Conservation (phyloP, 2,888 invertebrate species). For the Coelinius sp. region DNA sequence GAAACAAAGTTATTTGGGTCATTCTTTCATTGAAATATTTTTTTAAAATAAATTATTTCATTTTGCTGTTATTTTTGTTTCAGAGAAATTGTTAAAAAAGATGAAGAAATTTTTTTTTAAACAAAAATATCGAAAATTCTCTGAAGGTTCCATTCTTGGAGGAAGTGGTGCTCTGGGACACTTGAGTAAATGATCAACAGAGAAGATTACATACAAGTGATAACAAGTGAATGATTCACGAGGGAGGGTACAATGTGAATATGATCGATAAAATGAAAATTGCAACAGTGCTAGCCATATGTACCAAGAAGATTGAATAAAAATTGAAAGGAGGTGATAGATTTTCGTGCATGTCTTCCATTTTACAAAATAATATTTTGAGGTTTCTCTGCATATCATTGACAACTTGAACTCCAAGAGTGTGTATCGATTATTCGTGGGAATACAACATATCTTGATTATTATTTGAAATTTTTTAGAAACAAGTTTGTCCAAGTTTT, state of each 20-base stretch:
- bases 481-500: background rate
- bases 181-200: constrained; percentile 1
- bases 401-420: background rate
- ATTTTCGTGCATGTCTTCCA: background rate
- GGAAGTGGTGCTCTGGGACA: background rate
- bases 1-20: background rate
- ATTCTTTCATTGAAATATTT: background rate
- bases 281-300: background rate
- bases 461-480: background rate
- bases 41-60: background rate
- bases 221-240: background rate
- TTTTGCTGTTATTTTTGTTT: too few relatives aligned
- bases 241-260: background rate
- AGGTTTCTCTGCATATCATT: background rate
- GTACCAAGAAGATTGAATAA: constrained; percentile 8
- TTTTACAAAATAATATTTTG: background rate
- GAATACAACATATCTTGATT: background rate
- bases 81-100: too few relatives aligned
- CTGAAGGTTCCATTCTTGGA: background rate
- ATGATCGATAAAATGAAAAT: constrained; percentile 7
- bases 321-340: background rate
- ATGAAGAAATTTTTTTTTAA: background rate
- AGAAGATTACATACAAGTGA: background rate
- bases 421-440: background rate
- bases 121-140: background rate